These are phyloP conservation scores for Dendrolimus punctatus DNA, from an alignment of 1,140 invertebrate species.

Conservation along the genomic window DNA sequence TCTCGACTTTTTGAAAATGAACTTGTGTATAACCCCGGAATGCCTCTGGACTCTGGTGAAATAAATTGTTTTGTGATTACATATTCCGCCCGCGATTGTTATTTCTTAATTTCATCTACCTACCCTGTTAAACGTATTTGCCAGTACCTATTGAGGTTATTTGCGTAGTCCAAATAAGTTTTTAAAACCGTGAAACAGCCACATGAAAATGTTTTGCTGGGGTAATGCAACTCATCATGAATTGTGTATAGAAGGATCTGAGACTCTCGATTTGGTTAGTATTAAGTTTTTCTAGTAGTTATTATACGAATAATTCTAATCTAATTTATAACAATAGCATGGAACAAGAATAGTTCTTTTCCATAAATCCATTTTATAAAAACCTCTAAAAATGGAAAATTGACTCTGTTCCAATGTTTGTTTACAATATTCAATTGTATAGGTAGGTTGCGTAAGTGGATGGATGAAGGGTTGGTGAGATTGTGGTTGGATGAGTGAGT, in stretches of 20 bases:
- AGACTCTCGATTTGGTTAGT: constrained; percentile 53
- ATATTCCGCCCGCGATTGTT: constrained; percentile 4
- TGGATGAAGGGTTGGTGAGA: no score
- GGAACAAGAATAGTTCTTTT: no score
- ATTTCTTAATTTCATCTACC: constrained; percentile 4
- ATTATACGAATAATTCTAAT: no score
- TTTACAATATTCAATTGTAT: no score
- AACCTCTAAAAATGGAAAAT: no score
- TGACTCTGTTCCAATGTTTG: no score
- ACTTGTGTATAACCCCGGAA: constrained; percentile 29
- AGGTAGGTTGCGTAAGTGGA: no score
- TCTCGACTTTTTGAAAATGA: constrained; percentile 41
- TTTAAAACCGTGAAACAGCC: constrained; percentile 21
- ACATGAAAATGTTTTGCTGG: constrained; percentile 64
- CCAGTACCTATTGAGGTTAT: constrained; percentile 28
- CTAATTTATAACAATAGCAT: no score
- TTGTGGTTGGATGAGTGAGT: no score
- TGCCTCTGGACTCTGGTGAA: constrained; percentile 28
- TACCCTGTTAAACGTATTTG: not conserved
- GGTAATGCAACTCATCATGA: constrained; percentile 65
- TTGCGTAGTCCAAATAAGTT: constrained; percentile 20
- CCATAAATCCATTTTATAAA: no score
- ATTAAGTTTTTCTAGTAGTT: not conserved
- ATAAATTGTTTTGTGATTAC: constrained; percentile 12
- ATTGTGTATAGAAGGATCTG: constrained; percentile 50